phyloP scores from a whole-genome alignment of 2,113 vertebrate genomes.

The Phocoena sinus region DNA sequence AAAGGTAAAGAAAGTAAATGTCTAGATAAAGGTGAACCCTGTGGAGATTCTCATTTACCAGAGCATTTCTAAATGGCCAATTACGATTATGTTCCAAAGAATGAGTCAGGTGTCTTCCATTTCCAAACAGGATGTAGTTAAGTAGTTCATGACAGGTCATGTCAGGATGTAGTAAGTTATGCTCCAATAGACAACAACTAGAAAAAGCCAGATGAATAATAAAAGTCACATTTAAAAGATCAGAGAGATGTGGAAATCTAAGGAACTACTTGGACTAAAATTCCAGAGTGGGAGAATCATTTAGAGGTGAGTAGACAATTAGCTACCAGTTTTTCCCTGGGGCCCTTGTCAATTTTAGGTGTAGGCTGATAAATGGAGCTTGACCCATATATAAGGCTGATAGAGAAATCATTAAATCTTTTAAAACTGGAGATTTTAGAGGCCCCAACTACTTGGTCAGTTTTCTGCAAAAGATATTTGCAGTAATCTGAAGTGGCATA shows the following conservation, averaged over 20 bases:
- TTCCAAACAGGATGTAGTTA: neutral
- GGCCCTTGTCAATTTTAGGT: neutral
- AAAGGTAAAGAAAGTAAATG: slow-evolving; percentile 11
- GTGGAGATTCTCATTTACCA: neutral
- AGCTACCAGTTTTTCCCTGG: neutral
- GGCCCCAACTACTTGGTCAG: neutral
- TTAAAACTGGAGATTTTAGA: neutral
- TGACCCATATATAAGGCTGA: neutral
- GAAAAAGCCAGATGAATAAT: neutral
- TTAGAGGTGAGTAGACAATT: neutral
- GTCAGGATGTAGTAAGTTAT: neutral
- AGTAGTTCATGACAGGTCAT: neutral
- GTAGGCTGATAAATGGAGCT: neutral
- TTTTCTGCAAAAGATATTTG: neutral
- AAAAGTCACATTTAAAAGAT: neutral
- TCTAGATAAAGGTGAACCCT: neutral
- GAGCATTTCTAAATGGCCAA: neutral
- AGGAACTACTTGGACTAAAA: neutral
- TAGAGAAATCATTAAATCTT: neutral
- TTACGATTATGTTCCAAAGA: neutral
- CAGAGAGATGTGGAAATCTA: neutral
- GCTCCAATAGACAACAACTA: neutral
- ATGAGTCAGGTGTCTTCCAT: neutral
- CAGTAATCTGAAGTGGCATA: neutral
- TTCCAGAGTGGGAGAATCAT: neutral